These are phyloP conservation scores for Pandemis cinnamomeana DNA, from an alignment of 2,888 invertebrate species.

Conservation along the genomic window DNA sequence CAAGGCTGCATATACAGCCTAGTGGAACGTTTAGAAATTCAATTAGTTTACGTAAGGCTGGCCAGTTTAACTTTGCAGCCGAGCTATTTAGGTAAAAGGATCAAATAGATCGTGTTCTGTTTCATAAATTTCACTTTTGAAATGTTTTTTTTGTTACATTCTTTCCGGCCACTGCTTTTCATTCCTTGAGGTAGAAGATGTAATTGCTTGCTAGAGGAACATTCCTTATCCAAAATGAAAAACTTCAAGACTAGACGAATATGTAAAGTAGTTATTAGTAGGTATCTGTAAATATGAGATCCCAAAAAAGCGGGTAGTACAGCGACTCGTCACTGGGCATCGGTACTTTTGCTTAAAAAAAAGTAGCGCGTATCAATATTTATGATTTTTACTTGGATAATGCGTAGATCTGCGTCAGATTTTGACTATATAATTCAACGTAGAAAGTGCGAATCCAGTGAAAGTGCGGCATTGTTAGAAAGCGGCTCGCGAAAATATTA, in stretches of 20 bases:
- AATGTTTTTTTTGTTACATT: not conserved
- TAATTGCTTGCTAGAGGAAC: too few species aligned
- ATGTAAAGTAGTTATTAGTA: too few species aligned
- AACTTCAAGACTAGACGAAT: too few species aligned
- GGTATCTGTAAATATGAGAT: too few species aligned
- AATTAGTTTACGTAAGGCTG: conserved; percentile 37
- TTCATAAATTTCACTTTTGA: not conserved
- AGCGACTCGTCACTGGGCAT: too few species aligned
- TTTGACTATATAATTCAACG: conserved; percentile 2
- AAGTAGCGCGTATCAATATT: not conserved
- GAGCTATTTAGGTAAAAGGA: conserved; percentile 3
- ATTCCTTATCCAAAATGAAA: too few species aligned
- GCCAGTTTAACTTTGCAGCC: not conserved
- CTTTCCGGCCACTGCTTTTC: not conserved
- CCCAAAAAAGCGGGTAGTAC: too few species aligned
- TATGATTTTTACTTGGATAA: not conserved
- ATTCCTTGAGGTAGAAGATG: not conserved
- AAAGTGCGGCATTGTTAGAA: conserved; percentile 13
- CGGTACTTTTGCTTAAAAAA: not conserved
- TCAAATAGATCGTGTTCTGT: not conserved
- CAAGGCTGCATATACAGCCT: conserved; percentile 19
- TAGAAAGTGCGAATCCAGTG: conserved; percentile 23
- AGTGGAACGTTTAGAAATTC: conserved; percentile 25
- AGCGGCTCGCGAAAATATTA: conserved; percentile 15
- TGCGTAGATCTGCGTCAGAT: conserved; percentile 5